Evolutionary conservation across 2,888 invertebrate species (phyloP).

Genomic region (Xanthia togata): DNA sequence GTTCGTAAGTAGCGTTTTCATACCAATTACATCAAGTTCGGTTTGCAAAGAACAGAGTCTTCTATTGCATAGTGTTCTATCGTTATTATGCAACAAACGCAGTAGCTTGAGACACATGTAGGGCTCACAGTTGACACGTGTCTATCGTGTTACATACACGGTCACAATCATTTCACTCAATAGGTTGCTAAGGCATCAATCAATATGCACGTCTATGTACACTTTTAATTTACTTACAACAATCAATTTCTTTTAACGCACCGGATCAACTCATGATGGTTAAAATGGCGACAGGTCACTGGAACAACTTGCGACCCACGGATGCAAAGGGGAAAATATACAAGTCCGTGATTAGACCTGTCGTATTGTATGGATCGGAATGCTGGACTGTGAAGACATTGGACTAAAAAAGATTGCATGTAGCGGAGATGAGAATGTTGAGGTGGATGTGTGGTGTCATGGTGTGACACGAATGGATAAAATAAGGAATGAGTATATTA

Average conservation of each 20-base stretch:
- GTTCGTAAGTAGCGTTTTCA: constrained; percentile 51
- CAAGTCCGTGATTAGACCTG: too few species aligned
- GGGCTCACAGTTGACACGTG: constrained; percentile 26
- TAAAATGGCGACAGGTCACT: too few species aligned
- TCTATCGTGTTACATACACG: neutral
- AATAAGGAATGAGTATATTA: too few species aligned
- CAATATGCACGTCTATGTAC: neutral
- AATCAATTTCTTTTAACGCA: neutral
- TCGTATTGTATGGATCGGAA: too few species aligned
- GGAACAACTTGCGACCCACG: too few species aligned
- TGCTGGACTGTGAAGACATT: too few species aligned
- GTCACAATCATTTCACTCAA: neutral
- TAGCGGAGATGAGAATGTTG: too few species aligned
- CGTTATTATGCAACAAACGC: constrained; percentile 14
- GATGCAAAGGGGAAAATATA: too few species aligned
- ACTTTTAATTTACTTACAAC: neutral
- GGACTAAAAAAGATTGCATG: too few species aligned
- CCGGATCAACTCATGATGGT: too few species aligned
- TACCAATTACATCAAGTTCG: constrained; percentile 31
- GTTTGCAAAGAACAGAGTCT: constrained; percentile 8
- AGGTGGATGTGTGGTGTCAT: too few species aligned
- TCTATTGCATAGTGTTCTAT: constrained; percentile 33
- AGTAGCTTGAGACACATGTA: constrained; percentile 7
- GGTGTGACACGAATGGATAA: too few species aligned
- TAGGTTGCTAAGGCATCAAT: neutral